Evolutionary conservation across 2,888 invertebrate species (phyloP), one percentile per base, ranked within the genome.

Genomic region (Andricus quercusramuli): DNA sequence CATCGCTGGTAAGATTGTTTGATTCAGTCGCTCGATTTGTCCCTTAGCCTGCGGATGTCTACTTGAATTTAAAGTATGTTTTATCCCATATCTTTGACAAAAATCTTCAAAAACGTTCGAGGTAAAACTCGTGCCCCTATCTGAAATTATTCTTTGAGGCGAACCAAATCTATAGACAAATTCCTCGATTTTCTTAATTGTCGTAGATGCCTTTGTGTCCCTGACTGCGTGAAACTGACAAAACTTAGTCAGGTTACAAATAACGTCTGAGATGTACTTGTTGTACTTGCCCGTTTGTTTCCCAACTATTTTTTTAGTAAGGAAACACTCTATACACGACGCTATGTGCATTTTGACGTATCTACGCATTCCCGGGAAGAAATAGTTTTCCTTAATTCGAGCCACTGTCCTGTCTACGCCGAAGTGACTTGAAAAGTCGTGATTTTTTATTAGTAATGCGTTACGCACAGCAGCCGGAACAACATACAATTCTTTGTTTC

Each of bases 201-300:
- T 78, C 1, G 59, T 22, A 11, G 66, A 29, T 2, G 78, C 41
- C 15, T 79, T 81, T 1, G 79, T 80, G 37, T 67, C 78, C 11
- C 64, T 80, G 2, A 82, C 83, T 22, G 85, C 80, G 22, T 78
- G 47, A n/a, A 86, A 62, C 20, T 76, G 59, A 9, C 78, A 78
- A 66, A 81, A 86, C 47, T 81, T 84, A 0, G 84, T 85, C 5
- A 84, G 51, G 47, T 83, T 85, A 65, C 85, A 84, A 1, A 84
- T 78, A 1, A 83, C 51, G 6, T 76, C 79, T 5, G 84, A 51
- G 3, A 86, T 70, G 51, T 84, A 82, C 70, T 84, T 80, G 62
- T 83, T 84, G 83, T 5, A 88, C 62, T 9, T 80, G 22, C 86
- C 84, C 11, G 25, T 76, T 25, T 83, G 62, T 20, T 78, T 65